These are phyloP conservation scores for Byasa hedistus DNA, from an alignment of 2,888 invertebrate genomes.

Conservation along the genomic window DNA sequence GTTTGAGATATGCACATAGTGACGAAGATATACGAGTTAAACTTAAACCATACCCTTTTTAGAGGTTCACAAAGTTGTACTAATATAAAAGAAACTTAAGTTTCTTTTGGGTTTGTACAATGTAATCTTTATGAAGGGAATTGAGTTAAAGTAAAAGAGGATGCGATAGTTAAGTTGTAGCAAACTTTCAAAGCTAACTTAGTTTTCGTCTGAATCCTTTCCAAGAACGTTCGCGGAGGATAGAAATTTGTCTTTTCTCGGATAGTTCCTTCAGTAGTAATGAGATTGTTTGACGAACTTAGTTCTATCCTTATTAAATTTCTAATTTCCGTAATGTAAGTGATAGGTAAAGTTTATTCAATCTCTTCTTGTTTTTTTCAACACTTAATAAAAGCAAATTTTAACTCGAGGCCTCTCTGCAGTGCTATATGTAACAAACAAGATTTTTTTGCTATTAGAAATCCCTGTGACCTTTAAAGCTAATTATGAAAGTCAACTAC, in stretches of 20 bases:
- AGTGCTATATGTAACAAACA: no score
- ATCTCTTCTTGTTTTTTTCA: not conserved
- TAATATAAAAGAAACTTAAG: slow-evolving; percentile 5
- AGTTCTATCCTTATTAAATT: no score
- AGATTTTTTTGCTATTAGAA: no score
- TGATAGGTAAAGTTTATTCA: not conserved
- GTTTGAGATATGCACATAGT: not conserved
- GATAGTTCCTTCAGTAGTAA: slow-evolving; percentile 9
- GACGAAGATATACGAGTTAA: not conserved
- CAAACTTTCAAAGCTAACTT: slow-evolving; percentile 18
- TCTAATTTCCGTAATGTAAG: not conserved
- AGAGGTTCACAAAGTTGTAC: not conserved
- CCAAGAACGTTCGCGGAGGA: slow-evolving; percentile 14
- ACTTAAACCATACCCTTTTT: not conserved
- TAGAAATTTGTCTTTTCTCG: slow-evolving; percentile 2
- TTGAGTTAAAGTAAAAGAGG: slow-evolving; percentile 7
- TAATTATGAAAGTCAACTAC: no score
- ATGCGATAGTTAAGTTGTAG: slow-evolving; percentile 2
- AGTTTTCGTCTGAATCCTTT: slow-evolving; percentile 13
- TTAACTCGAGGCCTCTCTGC: no score
- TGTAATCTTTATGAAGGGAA: no score
- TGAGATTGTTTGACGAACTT: slow-evolving; percentile 11
- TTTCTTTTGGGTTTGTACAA: not conserved
- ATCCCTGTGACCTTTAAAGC: no score
- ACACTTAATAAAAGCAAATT: no score